Percentiles rank a stretch among this genome's conserved stretches.
Evolutionary conservation across 2,113 vertebrate species (phyloP).

Genomic region (Dendropsophus ebraccatus): DNA sequence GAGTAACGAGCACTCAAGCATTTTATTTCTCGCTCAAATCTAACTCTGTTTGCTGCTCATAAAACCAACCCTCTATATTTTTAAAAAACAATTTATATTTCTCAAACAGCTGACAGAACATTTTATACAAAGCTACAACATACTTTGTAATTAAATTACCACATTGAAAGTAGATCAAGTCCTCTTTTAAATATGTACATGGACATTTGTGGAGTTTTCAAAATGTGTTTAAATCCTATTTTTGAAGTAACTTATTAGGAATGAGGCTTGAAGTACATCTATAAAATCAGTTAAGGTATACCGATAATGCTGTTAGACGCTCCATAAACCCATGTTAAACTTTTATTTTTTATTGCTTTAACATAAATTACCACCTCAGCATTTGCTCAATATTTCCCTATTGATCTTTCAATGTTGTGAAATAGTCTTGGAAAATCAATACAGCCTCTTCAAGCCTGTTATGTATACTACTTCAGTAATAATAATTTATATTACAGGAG

Average conservation of each 20-base stretch:
- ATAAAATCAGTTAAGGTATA: slow-evolving; percentile 48
- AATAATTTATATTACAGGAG: slow-evolving; percentile 32
- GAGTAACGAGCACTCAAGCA: too few species aligned
- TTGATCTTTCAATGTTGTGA: slow-evolving; percentile 58
- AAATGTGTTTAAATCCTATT: slow-evolving; percentile 34
- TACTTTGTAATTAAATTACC: background rate
- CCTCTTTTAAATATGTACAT: background rate
- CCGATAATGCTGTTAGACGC: slow-evolving; percentile 44
- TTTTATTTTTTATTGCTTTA: slow-evolving; percentile 44
- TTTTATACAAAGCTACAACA: background rate
- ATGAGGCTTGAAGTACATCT: slow-evolving; percentile 49
- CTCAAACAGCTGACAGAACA: background rate
- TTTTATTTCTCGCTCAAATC: too few species aligned
- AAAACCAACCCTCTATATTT: background rate
- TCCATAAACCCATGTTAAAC: slow-evolving; percentile 52
- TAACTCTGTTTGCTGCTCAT: background rate
- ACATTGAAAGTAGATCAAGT: background rate
- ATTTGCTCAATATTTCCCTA: slow-evolving; percentile 53
- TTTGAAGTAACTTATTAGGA: slow-evolving; percentile 27
- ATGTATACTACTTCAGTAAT: slow-evolving; percentile 41
- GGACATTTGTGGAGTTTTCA: slow-evolving; percentile 29
- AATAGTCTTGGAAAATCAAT: slow-evolving; percentile 55
- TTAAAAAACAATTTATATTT: background rate
- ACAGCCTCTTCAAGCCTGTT: slow-evolving; percentile 38
- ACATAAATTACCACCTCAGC: slow-evolving; percentile 47